Evolutionary conservation across 2,113 vertebrate genomes (phyloP).

Genomic region (Engystomops pustulosus): DNA sequence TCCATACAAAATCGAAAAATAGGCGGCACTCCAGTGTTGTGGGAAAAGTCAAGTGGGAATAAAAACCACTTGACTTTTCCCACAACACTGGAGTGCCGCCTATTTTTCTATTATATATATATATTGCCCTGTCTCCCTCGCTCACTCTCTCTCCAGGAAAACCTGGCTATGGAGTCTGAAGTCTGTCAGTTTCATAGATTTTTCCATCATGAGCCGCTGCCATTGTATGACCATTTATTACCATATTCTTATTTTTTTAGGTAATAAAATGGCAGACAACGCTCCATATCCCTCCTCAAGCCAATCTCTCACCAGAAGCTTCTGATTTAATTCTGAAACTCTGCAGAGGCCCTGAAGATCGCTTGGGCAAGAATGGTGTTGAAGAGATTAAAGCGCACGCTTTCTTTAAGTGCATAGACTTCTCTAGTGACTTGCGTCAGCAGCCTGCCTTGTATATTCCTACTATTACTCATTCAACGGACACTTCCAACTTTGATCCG

Average conservation of each 20-base stretch:
- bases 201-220: too few species aligned
- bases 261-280: slow-evolving; percentile 97
- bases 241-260: slow-evolving; percentile 73
- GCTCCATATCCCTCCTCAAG: slow-evolving; percentile 89
- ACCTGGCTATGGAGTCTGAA: too few species aligned
- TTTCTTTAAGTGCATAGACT: slow-evolving; percentile 91
- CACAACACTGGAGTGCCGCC: too few species aligned
- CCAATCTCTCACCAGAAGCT: slow-evolving; percentile 91
- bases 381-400: slow-evolving; percentile 97
- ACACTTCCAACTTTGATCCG: slow-evolving; percentile 97
- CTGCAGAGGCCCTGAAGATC: slow-evolving; percentile 93
- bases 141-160: too few species aligned
- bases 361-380: slow-evolving; percentile 90
- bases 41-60: too few species aligned
- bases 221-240: too few species aligned
- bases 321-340: slow-evolving; percentile 94
- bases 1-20: too few species aligned
- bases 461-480: slow-evolving; percentile 92
- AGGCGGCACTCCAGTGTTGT: too few species aligned
- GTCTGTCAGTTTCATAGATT: too few species aligned
- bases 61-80: too few species aligned
- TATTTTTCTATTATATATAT: too few species aligned
- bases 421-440: slow-evolving; percentile 90
- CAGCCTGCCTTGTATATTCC: slow-evolving; percentile 92
- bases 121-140: too few species aligned